Evolutionary conservation across 2,888 invertebrate species (phyloP).

Genomic region (Papilio gigon): DNA sequence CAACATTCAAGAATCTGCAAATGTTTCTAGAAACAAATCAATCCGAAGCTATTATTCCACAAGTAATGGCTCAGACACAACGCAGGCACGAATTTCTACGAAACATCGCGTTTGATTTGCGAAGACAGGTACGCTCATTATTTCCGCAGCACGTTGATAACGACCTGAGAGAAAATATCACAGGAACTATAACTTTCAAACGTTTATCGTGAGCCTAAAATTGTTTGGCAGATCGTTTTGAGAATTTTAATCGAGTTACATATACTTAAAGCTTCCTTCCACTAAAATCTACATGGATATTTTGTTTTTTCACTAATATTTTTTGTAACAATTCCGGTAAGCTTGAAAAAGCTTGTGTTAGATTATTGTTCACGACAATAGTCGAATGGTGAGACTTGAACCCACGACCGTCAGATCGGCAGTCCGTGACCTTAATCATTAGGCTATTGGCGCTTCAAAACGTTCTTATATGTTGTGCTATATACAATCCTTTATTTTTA

Average conservation of each 20-base stretch:
- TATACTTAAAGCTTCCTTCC: neutral
- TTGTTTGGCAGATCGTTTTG: constrained; percentile 3
- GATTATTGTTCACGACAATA: no score
- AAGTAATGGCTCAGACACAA: constrained; percentile 52
- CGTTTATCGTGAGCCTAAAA: neutral
- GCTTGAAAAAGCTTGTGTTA: no score
- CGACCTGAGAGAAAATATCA: constrained; percentile 33
- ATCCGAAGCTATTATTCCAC: constrained; percentile 42
- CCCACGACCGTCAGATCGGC: no score
- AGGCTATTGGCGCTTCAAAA: no score
- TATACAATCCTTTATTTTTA: neutral
- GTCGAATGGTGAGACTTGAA: no score
- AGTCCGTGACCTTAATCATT: no score
- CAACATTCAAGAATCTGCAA: constrained; percentile 18
- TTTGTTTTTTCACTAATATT: neutral
- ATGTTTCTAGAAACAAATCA: constrained; percentile 40
- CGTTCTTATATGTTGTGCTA: neutral
- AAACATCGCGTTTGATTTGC: constrained; percentile 55
- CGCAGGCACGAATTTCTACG: constrained; percentile 55
- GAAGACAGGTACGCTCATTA: constrained; percentile 51
- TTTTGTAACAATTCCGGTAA: no score
- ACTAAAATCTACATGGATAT: neutral
- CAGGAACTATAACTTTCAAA: constrained; percentile 36
- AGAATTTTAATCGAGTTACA: constrained; percentile 7
- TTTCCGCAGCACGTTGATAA: constrained; percentile 48